Evolutionary conservation across 2,888 invertebrate species (phyloP).

Genomic region (Geophilus truncorum): DNA sequence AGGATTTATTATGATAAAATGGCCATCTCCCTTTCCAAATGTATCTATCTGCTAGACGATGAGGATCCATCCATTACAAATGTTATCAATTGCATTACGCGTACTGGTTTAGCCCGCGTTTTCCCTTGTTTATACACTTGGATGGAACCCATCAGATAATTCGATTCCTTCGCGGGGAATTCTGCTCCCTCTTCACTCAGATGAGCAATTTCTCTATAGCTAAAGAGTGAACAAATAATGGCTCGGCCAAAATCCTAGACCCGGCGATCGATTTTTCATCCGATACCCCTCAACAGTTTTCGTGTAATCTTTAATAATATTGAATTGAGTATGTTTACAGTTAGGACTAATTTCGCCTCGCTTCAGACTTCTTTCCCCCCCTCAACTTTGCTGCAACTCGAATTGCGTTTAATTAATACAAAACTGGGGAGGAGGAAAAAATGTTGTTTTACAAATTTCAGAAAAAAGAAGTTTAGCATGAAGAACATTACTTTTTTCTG

Average conservation of each 20-base stretch:
- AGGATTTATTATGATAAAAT: conserved; percentile 12
- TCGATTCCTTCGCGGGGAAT: conserved; percentile 24
- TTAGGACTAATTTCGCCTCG: not conserved
- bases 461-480: not conserved
- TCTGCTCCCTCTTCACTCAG: conserved; percentile 24
- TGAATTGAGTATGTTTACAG: conserved; percentile 18
- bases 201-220: conserved; percentile 27
- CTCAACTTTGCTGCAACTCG: too few relatives aligned
- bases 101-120: conserved; percentile 12
- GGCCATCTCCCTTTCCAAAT: not conserved
- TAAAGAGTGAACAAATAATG: conserved; percentile 25
- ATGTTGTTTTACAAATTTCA: not conserved
- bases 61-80: conserved; percentile 17
- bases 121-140: conserved; percentile 20
- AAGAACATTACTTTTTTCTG: not conserved
- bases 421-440: not conserved
- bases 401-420: not conserved
- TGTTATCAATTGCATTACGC: conserved; percentile 23
- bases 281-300: conserved; percentile 1
- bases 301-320: not conserved
- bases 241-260: not conserved
- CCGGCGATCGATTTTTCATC: conserved; percentile 6
- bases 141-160: conserved; percentile 27
- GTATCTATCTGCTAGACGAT: conserved; percentile 11
- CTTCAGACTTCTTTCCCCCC: not conserved